Evolutionary conservation across 2,797 vertebrate genomes (phyloP).

Genomic region (Poeciliopsis paucimaculata): DNA sequence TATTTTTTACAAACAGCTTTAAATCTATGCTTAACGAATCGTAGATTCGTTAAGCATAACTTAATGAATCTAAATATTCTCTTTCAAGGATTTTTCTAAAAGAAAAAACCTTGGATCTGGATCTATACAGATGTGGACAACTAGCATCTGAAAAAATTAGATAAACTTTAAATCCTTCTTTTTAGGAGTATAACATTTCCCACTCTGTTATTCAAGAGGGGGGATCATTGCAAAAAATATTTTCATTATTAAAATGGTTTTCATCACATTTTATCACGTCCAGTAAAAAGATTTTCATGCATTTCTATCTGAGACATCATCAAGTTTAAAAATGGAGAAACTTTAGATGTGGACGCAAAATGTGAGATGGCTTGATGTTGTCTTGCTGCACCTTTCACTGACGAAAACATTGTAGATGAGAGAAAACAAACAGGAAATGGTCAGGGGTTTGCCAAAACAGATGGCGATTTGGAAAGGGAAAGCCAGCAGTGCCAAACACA

Average conservation of each 20-base stretch:
- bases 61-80: too few species aligned
- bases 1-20: not conserved
- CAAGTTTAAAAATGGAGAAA: constrained; percentile 6
- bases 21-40: not conserved
- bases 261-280: not conserved
- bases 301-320: constrained; percentile 1
- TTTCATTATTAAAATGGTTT: constrained; percentile 1
- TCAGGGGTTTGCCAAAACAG: constrained; percentile 11
- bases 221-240: constrained; percentile 6
- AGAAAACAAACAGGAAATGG: constrained; percentile 9
- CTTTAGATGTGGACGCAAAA: not conserved
- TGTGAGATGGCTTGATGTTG: constrained; percentile 1
- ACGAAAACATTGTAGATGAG: not conserved
- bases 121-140: not conserved
- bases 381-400: not conserved
- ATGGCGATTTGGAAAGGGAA: constrained; percentile 4
- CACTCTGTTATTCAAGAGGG: not conserved
- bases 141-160: not conserved
- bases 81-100: too few species aligned
- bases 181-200: not conserved
- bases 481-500: constrained; percentile 1
- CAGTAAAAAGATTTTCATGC: constrained; percentile 3
- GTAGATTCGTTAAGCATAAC: too few species aligned
- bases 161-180: not conserved
- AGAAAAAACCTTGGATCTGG: not conserved